phyloP scores from a whole-genome alignment of 37 sponge, comb jelly and placozoan genomes.

The Halisarca cf. caerulea region DNA sequence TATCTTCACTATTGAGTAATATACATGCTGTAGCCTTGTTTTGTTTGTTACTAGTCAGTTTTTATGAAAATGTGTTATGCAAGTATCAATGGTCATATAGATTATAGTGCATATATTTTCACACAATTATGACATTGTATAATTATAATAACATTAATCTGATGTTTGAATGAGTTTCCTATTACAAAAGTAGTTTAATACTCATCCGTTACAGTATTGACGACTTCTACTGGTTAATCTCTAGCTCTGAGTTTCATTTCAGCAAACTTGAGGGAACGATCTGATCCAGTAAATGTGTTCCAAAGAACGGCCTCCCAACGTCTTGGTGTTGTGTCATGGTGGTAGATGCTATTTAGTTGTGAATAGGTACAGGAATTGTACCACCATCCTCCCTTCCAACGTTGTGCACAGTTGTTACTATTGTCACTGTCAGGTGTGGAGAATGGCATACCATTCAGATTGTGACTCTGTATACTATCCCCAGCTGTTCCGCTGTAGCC shows the following conservation, averaged over 20 bases:
- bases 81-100: too few species aligned
- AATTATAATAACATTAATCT: too few species aligned
- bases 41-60: too few species aligned
- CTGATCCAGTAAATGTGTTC: neutral
- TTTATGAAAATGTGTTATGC: too few species aligned
- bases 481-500: constrained; percentile 22
- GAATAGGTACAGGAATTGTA: neutral
- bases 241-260: constrained; percentile 14
- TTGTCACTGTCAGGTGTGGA: constrained; percentile 37
- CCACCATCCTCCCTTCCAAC: constrained; percentile 34
- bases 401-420: constrained; percentile 24
- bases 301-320: neutral
- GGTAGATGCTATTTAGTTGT: constrained; percentile 14
- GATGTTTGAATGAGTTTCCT: too few species aligned
- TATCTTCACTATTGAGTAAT: too few species aligned
- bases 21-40: too few species aligned
- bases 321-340: neutral
- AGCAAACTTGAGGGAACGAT: neutral
- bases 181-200: too few species aligned
- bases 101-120: too few species aligned
- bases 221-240: neutral
- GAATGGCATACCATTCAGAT: constrained; percentile 20
- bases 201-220: too few species aligned
- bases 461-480: neutral
- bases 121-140: too few species aligned